Conservation (phyloP, 2,888 invertebrate genomes). For the Antitype chi region DNA sequence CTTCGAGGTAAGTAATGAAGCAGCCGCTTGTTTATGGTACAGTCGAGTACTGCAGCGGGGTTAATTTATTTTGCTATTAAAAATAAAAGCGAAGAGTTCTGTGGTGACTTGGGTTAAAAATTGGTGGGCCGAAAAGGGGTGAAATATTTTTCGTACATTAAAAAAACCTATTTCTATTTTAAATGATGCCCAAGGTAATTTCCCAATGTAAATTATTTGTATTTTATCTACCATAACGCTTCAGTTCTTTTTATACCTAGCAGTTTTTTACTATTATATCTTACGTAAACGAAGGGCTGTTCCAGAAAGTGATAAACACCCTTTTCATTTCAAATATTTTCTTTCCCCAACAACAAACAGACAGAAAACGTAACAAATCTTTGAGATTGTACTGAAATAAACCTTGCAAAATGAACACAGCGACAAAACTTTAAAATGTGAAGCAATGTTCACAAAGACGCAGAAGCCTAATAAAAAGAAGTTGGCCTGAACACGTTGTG, state of each 20-base stretch:
- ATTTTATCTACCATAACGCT: background rate
- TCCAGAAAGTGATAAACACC: background rate
- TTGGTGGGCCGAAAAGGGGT: background rate
- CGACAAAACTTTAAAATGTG: constrained; percentile 41
- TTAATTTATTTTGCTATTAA: constrained; percentile 62
- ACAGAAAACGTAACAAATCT: background rate
- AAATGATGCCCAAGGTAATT: background rate
- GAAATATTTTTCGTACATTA: background rate
- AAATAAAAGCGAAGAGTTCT: constrained; percentile 45
- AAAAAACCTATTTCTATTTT: background rate
- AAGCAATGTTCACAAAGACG: constrained; percentile 40
- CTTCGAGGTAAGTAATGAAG: constrained; percentile 75
- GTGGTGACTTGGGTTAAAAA: constrained; percentile 35
- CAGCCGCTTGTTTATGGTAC: constrained; percentile 65
- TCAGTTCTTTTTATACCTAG: background rate
- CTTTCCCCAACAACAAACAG: background rate
- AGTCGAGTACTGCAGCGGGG: constrained; percentile 56
- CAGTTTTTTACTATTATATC: background rate
- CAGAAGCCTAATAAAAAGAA: constrained; percentile 39
- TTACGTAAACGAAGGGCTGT: background rate
- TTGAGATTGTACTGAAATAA: constrained; percentile 4
- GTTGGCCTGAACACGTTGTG: constrained; percentile 8
- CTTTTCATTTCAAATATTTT: background rate
- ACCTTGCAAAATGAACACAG: background rate
- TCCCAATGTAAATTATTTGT: background rate